Percentiles rank a stretch among this genome's conserved stretches.
Evolutionary conservation across 2,113 vertebrate genomes (phyloP).

Genomic region (Beaufortia kweichowensis): DNA sequence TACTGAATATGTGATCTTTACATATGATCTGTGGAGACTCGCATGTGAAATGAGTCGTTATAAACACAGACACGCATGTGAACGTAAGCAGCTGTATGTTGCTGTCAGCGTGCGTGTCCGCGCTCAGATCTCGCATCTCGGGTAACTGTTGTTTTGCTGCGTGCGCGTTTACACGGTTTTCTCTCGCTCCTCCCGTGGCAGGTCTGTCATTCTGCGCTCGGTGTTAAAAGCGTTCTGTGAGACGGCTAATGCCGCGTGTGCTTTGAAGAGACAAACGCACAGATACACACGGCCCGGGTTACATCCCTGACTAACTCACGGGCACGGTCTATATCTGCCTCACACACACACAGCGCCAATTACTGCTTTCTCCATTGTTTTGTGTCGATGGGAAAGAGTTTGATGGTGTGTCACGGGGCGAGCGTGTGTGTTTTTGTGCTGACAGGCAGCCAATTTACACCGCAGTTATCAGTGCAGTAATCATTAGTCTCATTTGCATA

Average conservation of each 20-base stretch:
- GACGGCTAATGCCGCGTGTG: slow-evolving; percentile 41
- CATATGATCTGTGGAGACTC: no score
- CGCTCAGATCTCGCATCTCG: slow-evolving; percentile 51
- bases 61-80: slow-evolving; percentile 16
- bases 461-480: slow-evolving; percentile 12
- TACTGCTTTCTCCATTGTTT: slow-evolving; percentile 39
- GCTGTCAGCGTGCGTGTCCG: slow-evolving; percentile 19
- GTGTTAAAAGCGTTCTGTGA: slow-evolving; percentile 51
- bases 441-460: slow-evolving; percentile 32
- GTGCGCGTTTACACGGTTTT: slow-evolving; percentile 47
- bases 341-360: slow-evolving; percentile 31
- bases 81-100: slow-evolving; percentile 20
- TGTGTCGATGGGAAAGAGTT: slow-evolving; percentile 18
- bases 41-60: neutral
- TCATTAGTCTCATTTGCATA: slow-evolving; percentile 41
- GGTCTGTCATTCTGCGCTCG: slow-evolving; percentile 52
- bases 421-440: slow-evolving; percentile 5
- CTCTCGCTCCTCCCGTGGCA: slow-evolving; percentile 44
- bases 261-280: slow-evolving; percentile 50
- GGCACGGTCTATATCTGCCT: slow-evolving; percentile 8
- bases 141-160: slow-evolving; percentile 46
- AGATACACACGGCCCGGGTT: slow-evolving; percentile 10
- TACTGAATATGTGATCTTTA: neutral
- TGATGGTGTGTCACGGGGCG: slow-evolving; percentile 26
- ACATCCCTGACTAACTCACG: slow-evolving; percentile 26